These are phyloP conservation scores for Sinocyclocheilus rhinocerous DNA, from an alignment of 2,113 vertebrate species.

Conservation along the genomic window DNA sequence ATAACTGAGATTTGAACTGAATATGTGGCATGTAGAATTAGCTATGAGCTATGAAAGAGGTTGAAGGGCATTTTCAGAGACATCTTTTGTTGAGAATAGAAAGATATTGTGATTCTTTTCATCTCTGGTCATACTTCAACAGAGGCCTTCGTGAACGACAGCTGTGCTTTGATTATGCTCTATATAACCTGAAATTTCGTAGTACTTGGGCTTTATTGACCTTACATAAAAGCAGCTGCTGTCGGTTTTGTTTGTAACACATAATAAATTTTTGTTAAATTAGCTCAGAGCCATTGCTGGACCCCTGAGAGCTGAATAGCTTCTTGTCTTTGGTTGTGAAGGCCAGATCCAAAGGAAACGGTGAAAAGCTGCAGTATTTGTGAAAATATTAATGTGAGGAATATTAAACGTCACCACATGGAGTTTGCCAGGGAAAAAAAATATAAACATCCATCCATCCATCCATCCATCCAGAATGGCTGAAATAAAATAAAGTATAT, in stretches of 20 bases:
- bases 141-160: neutral
- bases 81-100: neutral
- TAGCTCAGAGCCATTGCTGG: neutral
- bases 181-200: neutral
- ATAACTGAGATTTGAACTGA: neutral
- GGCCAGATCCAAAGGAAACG: neutral
- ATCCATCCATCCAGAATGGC: too few relatives aligned
- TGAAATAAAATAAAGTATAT: too few relatives aligned
- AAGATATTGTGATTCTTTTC: neutral
- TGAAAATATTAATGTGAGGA: neutral
- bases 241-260: conserved; percentile 29
- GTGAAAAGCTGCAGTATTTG: neutral
- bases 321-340: conserved; percentile 12
- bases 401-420: neutral
- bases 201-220: conserved; percentile 26
- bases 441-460: neutral
- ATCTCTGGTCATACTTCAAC: neutral
- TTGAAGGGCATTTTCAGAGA: conserved; percentile 17
- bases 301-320: neutral
- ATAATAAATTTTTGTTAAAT: conserved; percentile 21
- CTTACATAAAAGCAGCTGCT: conserved; percentile 6
- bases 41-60: neutral
- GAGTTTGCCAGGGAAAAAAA: neutral
- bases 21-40: conserved; percentile 16
- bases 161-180: conserved; percentile 13